A percentile compares a stretch with the other conserved stretches of the same genome.
These are phyloP conservation scores for Eupithecia subumbrata DNA, from an alignment of 2,888 invertebrate species.

Conservation along the genomic window DNA sequence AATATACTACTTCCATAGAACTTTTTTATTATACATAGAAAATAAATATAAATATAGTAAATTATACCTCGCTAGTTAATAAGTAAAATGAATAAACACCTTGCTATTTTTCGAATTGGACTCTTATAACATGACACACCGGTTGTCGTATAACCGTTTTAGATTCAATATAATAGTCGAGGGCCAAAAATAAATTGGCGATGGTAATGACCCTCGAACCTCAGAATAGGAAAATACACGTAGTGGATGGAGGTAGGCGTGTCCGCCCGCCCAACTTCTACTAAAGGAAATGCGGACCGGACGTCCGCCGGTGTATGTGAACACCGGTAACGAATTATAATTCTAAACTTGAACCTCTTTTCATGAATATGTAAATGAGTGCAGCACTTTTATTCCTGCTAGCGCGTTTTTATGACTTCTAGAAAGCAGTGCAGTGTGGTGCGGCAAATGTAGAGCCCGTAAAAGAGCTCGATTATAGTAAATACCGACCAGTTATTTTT, in stretches of 20 bases:
- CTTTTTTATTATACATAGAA: no score
- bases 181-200: constrained; percentile 46
- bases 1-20: no score
- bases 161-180: constrained; percentile 14
- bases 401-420: not conserved
- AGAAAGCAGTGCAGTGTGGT: not conserved
- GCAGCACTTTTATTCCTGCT: constrained; percentile 1
- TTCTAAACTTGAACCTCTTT: constrained; percentile 59
- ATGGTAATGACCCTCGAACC: constrained; percentile 53
- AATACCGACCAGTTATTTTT: not conserved
- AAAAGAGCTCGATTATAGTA: not conserved
- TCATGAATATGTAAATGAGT: constrained; percentile 23
- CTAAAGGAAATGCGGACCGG: constrained; percentile 67
- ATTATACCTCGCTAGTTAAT: not conserved
- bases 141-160: not conserved
- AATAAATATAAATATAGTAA: no score
- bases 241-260: constrained; percentile 38
- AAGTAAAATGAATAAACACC: not conserved
- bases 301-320: constrained; percentile 66
- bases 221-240: constrained; percentile 14
- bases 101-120: not conserved
- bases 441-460: not conserved
- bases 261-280: constrained; percentile 53
- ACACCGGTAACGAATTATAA: constrained; percentile 52
- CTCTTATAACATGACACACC: not conserved